Percentiles rank a stretch among this genome's conserved stretches.
phyloP scores from a whole-genome alignment of 2,113 vertebrate genomes.

The Spilogale gracilis region DNA sequence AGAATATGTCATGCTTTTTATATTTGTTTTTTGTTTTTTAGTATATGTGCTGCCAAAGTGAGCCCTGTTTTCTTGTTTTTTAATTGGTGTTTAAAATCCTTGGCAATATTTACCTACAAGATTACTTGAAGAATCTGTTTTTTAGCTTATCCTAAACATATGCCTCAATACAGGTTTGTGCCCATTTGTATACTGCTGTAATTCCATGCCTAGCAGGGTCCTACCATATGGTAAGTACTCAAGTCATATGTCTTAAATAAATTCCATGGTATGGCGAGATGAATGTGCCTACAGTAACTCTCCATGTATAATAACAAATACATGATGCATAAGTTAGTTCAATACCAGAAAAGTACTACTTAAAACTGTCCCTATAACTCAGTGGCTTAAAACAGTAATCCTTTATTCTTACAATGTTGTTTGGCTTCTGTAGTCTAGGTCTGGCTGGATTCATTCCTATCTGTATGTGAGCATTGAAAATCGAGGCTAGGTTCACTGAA shows the following conservation, averaged over 20 bases:
- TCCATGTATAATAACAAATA: not conserved
- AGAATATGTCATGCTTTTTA: not conserved
- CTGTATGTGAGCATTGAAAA: not conserved
- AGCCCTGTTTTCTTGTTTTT: not conserved
- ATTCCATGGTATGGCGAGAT: not conserved
- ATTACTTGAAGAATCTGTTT: not conserved
- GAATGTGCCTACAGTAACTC: not conserved
- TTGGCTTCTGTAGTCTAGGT: not conserved
- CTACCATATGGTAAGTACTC: not conserved
- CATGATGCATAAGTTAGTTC: not conserved
- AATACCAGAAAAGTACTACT: not conserved
- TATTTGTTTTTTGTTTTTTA: slow-evolving; percentile 37
- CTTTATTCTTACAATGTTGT: not conserved
- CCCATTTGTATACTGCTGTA: not conserved
- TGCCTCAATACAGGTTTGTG: not conserved
- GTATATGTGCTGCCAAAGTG: too few relatives aligned
- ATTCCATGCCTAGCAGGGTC: not conserved
- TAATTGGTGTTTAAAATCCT: not conserved
- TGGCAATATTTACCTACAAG: not conserved
- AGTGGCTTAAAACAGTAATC: not conserved
- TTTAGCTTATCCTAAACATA: not conserved
- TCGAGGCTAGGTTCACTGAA: not conserved
- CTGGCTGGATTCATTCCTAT: not conserved
- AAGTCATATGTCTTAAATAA: not conserved
- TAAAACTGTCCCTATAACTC: not conserved